Conservation (phyloP, 2,797 vertebrate genomes). For the Anguilla marmorata region DNA sequence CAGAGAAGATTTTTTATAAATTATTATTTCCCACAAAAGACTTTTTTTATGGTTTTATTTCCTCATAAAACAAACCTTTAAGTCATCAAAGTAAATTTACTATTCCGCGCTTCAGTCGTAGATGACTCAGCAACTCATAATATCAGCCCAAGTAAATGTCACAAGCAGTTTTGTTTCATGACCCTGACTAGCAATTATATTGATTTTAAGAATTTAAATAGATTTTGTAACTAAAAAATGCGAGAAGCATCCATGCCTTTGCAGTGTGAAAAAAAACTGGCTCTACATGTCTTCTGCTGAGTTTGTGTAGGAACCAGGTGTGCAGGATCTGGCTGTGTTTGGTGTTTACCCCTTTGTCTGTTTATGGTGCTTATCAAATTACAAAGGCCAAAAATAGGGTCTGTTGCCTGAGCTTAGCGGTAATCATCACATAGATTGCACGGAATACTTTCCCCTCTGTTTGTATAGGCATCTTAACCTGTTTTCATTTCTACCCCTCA, state of each 20-base stretch:
- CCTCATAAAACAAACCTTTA: neutral
- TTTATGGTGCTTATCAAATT: conserved; percentile 28
- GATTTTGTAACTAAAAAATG: neutral
- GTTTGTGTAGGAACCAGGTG: conserved; percentile 11
- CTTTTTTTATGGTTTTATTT: neutral
- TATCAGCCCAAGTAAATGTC: neutral
- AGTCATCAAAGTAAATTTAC: neutral
- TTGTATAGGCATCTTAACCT: conserved; percentile 48
- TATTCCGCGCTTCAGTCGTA: neutral
- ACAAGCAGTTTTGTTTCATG: neutral
- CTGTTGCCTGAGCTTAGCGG: conserved; percentile 19
- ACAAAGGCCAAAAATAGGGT: conserved; percentile 27
- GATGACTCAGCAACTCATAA: neutral
- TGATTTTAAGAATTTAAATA: neutral
- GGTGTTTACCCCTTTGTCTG: conserved; percentile 18
- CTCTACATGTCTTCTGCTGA: neutral
- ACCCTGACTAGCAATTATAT: neutral
- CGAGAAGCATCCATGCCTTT: neutral
- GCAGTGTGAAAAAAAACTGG: neutral
- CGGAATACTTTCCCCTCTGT: conserved; percentile 44
- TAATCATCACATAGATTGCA: conserved; percentile 24
- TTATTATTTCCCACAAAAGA: neutral
- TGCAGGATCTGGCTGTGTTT: neutral
- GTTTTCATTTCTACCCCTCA: conserved; percentile 55
- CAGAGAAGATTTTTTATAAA: neutral